Percentiles rank a stretch among this genome's conserved stretches.
Conservation (phyloP, 2,797 vertebrate genomes). For the Anguilla megastoma region DNA sequence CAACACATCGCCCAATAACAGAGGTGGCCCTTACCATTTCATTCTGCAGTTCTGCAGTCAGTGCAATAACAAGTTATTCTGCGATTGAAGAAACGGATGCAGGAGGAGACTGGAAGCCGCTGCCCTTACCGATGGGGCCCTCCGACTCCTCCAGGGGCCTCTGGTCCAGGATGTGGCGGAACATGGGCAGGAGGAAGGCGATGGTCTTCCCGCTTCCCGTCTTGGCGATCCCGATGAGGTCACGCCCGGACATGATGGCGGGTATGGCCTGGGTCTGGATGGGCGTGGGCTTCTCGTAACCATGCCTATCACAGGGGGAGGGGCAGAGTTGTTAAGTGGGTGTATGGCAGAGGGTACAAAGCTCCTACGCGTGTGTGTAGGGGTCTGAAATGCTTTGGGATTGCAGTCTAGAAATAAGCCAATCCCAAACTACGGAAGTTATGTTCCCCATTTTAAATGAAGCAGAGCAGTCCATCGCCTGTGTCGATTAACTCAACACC, state of each 20-base stretch:
- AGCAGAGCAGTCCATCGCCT: not conserved
- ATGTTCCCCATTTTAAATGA: not conserved
- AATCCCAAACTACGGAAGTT: not conserved
- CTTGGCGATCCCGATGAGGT: constrained; percentile 97
- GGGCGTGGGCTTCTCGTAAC: constrained; percentile 95
- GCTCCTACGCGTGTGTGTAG: too few relatives aligned
- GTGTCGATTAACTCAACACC: not conserved
- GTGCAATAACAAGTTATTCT: not conserved
- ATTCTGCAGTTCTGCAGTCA: not conserved
- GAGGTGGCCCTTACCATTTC: not conserved
- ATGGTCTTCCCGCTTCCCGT: constrained; percentile 98
- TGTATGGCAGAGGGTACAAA: too few relatives aligned
- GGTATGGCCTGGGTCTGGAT: constrained; percentile 97
- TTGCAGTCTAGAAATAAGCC: not conserved
- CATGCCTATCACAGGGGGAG: constrained; percentile 70
- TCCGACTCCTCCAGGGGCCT: constrained; percentile 90
- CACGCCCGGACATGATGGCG: constrained; percentile 92
- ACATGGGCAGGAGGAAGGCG: constrained; percentile 97
- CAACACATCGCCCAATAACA: not conserved
- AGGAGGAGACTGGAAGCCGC: not conserved
- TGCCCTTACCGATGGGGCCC: constrained; percentile 86
- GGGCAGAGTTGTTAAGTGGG: too few relatives aligned
- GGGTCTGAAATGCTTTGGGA: too few relatives aligned
- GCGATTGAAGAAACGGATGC: not conserved
- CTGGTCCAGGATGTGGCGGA: constrained; percentile 98